Evolutionary conservation across 2,888 invertebrate genomes (phyloP), one percentile per base, ranked within the genome.

Genomic region (Drosophila melanocephala): DNA sequence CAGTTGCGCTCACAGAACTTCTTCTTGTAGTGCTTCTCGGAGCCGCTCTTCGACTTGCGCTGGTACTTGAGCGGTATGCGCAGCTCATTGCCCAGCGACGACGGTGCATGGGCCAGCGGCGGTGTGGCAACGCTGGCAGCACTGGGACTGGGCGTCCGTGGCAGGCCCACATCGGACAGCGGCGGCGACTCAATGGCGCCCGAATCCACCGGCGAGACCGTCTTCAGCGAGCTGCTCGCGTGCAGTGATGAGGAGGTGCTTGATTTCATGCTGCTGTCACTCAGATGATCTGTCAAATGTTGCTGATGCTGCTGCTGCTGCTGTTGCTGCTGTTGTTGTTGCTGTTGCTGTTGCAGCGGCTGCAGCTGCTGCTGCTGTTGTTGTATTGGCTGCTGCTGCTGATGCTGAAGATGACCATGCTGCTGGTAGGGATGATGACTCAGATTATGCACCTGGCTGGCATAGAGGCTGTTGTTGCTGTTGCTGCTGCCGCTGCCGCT

Each of bases 1-100:
- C 96, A 92, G 94, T 95, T 94, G 95, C 96, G 91, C 95, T 96
- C 96, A 94, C 97, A 97, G 94, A 96, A 96, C 91, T 97, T 97
- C 94, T 97, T 97, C 94, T 97, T 97, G 93, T 97, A 97, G 94
- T 97, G 97, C 85, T 95, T 95, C 66, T 93, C 93, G 44, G 91
- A 91, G 0, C 94, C 94, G 85, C 84, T 81, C 74, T 93, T 93
- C 3, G 93, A 93, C 79, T 95, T 95, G 42, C 95, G 94, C 85
- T 95, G 95, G 91, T 95, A 95, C 86, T 95, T 95, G 14, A 95
- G 90, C 7, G 95, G 95, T 91, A 93, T 95, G 91, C 87, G 95
- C 79, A 87, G 94, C 92, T 85, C 85, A 58, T 80, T 72, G 65
- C 55, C 93, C 83, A 88, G 71, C 30, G 66, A 53, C 0, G 66